Evolutionary conservation across 2,888 invertebrate genomes (phyloP), one percentile per base, ranked within the genome.

Genomic region (Latrodectus hesperus): DNA sequence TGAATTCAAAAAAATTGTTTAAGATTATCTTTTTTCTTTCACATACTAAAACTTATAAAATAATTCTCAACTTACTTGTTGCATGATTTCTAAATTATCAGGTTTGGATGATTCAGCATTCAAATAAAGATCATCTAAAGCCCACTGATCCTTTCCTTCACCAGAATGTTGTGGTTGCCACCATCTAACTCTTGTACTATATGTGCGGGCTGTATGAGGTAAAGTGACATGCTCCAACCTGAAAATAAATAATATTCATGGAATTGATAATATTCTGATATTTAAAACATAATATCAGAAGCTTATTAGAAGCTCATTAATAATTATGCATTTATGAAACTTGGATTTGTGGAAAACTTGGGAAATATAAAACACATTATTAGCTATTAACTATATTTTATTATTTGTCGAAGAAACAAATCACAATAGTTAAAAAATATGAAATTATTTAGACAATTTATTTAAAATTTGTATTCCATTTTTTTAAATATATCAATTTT

Each of bases 151-250:
- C 49, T 90, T 91, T 9, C 91, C 91, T 9, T 86, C 89, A 2
- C 92, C 92, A 6, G 92, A 92, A 88, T 92, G 92, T 8, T 90
- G 89, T 0, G 92, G 91, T 90, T 93, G 93, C 91, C 92, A 92
- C 88, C 88, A 89, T 22, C 89, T 85, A 26, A 89, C 64, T 38
- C 85, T 64, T 14, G 88, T 84, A 51, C 88, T 82, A 11, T 73
- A 73, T 16, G 88, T 84, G 8, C 84, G 77, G 52, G 89, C 89
- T 53, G 73, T 84, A 10, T 73, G 70, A 9, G 82, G 85, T 0
- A 88, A 38, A n/a, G 84, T 80, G 4, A 88, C 88, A 88, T 88
- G 88, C 53, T 88, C 88, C 17, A 88, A 60, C 51, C 88, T 88
- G 65, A 68, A 72, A 16, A 9, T 9, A 49, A 64, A 51, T 22